Evolutionary conservation across 2,888 invertebrate species (phyloP).

Genomic region (Lepas anatifera): DNA sequence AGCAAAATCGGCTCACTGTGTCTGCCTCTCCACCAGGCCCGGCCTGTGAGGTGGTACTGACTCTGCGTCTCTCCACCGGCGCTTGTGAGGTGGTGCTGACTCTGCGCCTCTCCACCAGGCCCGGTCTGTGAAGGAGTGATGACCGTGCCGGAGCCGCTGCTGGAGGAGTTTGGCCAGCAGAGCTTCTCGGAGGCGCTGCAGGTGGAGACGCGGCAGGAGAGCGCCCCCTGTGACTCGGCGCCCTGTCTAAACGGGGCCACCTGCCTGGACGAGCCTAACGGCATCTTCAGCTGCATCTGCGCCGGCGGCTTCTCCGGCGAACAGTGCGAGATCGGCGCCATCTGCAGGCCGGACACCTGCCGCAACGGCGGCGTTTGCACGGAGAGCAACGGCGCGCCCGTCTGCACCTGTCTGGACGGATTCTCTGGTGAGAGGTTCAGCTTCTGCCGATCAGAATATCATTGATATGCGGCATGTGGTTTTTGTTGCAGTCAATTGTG

Average conservation of each 20-base stretch:
- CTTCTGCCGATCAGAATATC: too few species aligned
- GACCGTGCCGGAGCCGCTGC: background rate
- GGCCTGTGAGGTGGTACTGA: background rate
- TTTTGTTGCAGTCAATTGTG: too few species aligned
- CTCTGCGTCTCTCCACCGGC: too few species aligned
- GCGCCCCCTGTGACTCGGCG: background rate
- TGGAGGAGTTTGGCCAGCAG: too few species aligned
- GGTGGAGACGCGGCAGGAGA: constrained; percentile 15
- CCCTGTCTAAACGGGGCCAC: background rate
- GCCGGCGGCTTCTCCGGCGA: constrained; percentile 56
- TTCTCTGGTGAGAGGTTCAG: background rate
- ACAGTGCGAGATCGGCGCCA: constrained; percentile 46
- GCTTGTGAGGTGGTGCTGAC: too few species aligned
- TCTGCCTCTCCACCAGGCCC: background rate
- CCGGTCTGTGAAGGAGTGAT: background rate
- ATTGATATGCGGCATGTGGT: too few species aligned
- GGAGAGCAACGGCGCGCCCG: constrained; percentile 37
- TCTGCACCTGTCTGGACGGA: background rate
- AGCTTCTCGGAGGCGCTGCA: background rate
- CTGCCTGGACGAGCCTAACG: constrained; percentile 24
- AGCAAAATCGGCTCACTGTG: too few species aligned
- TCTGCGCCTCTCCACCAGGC: background rate
- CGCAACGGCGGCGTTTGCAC: constrained; percentile 70
- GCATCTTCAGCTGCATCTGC: constrained; percentile 60
- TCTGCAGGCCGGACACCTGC: constrained; percentile 49